These are phyloP conservation scores for Macrosteles quadrilineatus DNA, from an alignment of 1,140 invertebrate genomes.

Conservation along the genomic window DNA sequence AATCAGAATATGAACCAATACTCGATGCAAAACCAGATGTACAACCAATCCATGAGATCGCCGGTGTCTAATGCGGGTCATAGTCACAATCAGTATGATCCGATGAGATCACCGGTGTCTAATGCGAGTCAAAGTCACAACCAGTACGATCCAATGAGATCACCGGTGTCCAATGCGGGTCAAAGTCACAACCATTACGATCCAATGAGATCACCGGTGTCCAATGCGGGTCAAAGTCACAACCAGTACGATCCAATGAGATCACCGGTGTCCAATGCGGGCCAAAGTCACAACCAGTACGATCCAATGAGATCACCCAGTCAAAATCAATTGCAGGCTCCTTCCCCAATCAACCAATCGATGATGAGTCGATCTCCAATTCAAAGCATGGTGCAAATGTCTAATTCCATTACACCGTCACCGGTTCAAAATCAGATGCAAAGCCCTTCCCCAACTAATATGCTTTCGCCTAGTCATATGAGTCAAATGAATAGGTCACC, in stretches of 20 bases:
- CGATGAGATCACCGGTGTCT: too few species aligned
- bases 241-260: too few species aligned
- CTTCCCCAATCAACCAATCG: too few species aligned
- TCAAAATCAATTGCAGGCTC: slow-evolving; percentile 6
- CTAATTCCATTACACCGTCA: background rate
- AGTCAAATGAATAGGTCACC: slow-evolving; percentile 8
- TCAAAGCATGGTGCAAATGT: slow-evolving; percentile 14
- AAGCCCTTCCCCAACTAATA: background rate
- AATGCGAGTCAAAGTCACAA: too few species aligned
- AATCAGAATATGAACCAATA: slow-evolving; percentile 12
- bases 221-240: too few species aligned
- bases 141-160: too few species aligned
- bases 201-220: too few species aligned
- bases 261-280: too few species aligned
- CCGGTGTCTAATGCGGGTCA: too few species aligned
- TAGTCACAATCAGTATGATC: too few species aligned
- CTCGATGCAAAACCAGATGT: background rate
- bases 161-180: too few species aligned
- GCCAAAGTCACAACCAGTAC: background rate
- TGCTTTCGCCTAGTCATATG: background rate
- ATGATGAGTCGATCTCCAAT: slow-evolving; percentile 11
- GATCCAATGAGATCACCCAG: background rate
- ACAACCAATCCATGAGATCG: background rate
- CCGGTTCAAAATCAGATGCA: slow-evolving; percentile 5
- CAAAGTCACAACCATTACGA: too few species aligned